A percentile compares a stretch with the other conserved stretches of the same genome.
These are phyloP conservation scores for Lepus oiostolus DNA, from an alignment of 2,797 vertebrate species.

Conservation along the genomic window DNA sequence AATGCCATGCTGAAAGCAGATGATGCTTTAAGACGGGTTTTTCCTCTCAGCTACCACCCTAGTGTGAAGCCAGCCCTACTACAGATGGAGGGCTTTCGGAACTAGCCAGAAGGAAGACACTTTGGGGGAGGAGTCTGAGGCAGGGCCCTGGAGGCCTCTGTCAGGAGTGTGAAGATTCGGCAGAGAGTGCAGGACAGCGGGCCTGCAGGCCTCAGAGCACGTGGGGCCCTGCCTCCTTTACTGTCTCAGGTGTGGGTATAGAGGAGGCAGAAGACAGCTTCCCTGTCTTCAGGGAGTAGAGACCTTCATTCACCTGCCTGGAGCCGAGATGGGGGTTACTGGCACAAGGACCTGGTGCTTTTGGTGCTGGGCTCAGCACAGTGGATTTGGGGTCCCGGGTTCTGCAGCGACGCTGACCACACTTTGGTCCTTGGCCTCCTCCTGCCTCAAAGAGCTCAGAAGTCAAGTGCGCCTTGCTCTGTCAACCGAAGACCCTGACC, in stretches of 20 bases:
- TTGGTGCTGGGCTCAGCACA: background rate
- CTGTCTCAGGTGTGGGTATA: background rate
- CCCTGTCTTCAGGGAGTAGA: background rate
- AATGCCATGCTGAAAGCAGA: background rate
- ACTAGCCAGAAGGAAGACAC: background rate
- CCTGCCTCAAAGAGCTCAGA: too few relatives aligned
- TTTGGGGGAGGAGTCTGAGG: background rate
- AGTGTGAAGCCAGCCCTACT: background rate
- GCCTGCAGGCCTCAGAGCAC: accelerated
- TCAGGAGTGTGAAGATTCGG: background rate
- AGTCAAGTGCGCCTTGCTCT: background rate
- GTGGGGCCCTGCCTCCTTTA: background rate
- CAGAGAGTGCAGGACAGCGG: background rate
- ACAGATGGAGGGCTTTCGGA: background rate
- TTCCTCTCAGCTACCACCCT: background rate
- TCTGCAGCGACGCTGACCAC: background rate
- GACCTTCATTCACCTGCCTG: background rate
- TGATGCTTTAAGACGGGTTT: background rate
- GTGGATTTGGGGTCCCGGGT: background rate
- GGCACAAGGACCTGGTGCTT: background rate
- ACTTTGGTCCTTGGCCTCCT: background rate
- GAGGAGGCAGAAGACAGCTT: background rate
- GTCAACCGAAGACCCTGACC: background rate
- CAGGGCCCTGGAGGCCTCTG: background rate
- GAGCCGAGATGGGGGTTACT: background rate